These are phyloP conservation scores for Brotula barbata DNA, from an alignment of 2,797 vertebrate genomes.

Conservation along the genomic window DNA sequence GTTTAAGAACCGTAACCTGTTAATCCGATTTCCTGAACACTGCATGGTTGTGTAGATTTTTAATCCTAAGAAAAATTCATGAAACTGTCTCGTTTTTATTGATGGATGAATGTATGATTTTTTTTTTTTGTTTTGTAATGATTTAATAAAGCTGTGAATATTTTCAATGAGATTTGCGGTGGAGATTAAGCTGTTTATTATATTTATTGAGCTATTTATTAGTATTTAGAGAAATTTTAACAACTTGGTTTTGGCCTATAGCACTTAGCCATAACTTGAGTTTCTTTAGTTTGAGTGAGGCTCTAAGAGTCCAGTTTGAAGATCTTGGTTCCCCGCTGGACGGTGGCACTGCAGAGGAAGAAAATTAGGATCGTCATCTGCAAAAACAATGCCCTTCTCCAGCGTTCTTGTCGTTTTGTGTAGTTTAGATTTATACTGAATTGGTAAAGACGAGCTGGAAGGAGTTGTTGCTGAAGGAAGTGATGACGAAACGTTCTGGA, in stretches of 20 bases:
- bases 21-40: conserved; percentile 35
- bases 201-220: no score
- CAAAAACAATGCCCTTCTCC: no score
- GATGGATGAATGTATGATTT: conserved; percentile 67
- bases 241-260: no score
- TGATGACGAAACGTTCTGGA: no score
- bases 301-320: not conserved
- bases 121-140: conserved; percentile 62
- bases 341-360: conserved; percentile 14
- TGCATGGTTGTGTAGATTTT: conserved; percentile 66
- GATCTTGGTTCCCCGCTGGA: no score
- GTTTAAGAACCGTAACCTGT: conserved; percentile 33
- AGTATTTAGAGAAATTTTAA: no score
- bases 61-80: conserved; percentile 35
- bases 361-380: conserved; percentile 7
- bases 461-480: no score
- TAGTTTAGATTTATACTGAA: no score
- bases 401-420: no score
- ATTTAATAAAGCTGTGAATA: conserved; percentile 83
- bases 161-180: conserved; percentile 44
- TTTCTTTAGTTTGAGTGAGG: not conserved
- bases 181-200: not conserved
- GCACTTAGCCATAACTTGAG: no score
- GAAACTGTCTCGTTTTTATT: conserved; percentile 58
- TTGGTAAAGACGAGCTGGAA: no score